A percentile compares a stretch with the other conserved stretches of the same genome.
Evolutionary conservation across 2,888 invertebrate genomes (phyloP).

Genomic region (Caenorhabditis sinica): DNA sequence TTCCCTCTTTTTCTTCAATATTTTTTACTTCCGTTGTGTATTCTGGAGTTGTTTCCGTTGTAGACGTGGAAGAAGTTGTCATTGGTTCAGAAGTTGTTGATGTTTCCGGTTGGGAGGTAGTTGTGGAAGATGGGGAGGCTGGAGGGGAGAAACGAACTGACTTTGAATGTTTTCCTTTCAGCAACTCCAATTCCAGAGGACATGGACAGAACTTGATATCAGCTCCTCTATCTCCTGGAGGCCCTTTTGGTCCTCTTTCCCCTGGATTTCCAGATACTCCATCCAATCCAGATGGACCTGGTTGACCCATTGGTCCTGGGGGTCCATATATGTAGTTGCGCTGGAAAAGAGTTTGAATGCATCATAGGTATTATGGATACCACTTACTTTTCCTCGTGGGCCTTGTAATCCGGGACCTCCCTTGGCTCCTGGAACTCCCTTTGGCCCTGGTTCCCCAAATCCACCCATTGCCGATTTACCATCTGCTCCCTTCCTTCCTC

Average conservation of each 20-base stretch:
- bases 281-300: conserved; percentile 81
- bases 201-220: conserved; percentile 82
- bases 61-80: conserved; percentile 36
- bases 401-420: conserved; percentile 74
- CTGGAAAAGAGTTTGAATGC: conserved; percentile 28
- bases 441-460: conserved; percentile 71
- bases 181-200: conserved; percentile 76
- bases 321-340: conserved; percentile 82
- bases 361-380: background rate
- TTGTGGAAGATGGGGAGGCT: conserved; percentile 24
- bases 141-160: conserved; percentile 27
- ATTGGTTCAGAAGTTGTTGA: conserved; percentile 23
- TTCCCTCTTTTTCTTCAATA: background rate
- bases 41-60: conserved; percentile 1
- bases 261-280: conserved; percentile 80
- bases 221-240: conserved; percentile 79
- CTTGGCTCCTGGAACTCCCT: conserved; percentile 72
- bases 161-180: conserved; percentile 58
- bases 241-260: conserved; percentile 72
- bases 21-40: background rate
- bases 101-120: background rate
- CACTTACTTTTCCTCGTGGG: conserved; percentile 69
- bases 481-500: conserved; percentile 66
- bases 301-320: conserved; percentile 80
- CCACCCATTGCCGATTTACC: conserved; percentile 73